Base-by-base conservation (phyloP, 2,888 invertebrate species). In the Eustalomyia histrio region DNA sequence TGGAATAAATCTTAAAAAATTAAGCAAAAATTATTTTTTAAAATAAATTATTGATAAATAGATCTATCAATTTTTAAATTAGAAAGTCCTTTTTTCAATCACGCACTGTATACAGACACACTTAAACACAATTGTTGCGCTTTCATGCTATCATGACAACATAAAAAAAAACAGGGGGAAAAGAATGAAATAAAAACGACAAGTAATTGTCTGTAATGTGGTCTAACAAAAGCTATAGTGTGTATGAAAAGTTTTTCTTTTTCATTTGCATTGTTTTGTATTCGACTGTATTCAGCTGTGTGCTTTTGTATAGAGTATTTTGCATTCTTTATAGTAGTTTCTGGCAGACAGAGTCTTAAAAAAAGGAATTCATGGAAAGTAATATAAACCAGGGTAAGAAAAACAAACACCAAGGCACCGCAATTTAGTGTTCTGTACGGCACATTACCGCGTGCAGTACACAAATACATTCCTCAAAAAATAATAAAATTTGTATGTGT, bases 121-220 rank as follows among this genome's bases (percentile, higher is more conserved):
- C 47, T 71, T 60, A 55, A 73, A 33, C 55, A 76, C 80, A 81
- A 76, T 81, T 81, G 80, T 81, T 81, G 80, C 80, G 73, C 76
- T 65, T 74, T 71, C 47, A 33, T 16, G 18, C 18, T 64, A 63
- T 58, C 57, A 67, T 73, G 52, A 16, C 53, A 63, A 24, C n/a
- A n/a, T 17, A 33, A 57, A 12, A 24, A 24, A 58, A 18, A 35
- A 43, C 58, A 14, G 58, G 58, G 6, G 14, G 53, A 2, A 33
- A 76, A 35, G 21, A 47, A 58, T 0, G 43, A 14, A 47, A 47
- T 14, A 47, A 21, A 53, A 43, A 52, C 21, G 33, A 21, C 17
- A 53, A 52, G n/a, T 29, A 60, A 53, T 60, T 60, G 16, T 39
- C 47, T 57, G 18, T 47, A 33, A 14, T 24, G 24, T 10, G 33